These are phyloP conservation scores for Latrodectus geometricus DNA, from an alignment of 1,140 invertebrate genomes.

Conservation along the genomic window DNA sequence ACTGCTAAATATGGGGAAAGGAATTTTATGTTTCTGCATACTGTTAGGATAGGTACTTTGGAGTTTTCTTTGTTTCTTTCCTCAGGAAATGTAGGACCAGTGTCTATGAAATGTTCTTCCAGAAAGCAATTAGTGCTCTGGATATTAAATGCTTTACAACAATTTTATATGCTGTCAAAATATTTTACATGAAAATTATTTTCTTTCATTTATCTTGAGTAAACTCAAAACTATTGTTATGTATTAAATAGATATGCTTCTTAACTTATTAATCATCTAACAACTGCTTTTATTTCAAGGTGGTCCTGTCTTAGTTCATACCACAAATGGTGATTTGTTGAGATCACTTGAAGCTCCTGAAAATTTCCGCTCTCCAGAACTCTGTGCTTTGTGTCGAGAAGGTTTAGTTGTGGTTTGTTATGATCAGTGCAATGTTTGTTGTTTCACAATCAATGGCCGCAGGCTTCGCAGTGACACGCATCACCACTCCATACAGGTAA, in stretches of 20 bases:
- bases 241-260: not conserved
- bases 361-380: conserved; percentile 83
- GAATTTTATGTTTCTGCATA: too few species aligned
- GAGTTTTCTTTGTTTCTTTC: too few species aligned
- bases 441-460: conserved; percentile 92
- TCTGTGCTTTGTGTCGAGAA: conserved; percentile 93
- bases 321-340: conserved; percentile 97
- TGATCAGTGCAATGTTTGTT: conserved; percentile 89
- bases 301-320: conserved; percentile 96
- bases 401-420: conserved; percentile 96
- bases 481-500: conserved; percentile 94
- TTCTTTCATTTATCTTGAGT: too few species aligned
- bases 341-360: conserved; percentile 86
- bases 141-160: too few species aligned
- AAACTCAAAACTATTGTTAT: too few species aligned
- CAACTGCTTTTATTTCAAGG: conserved; percentile 72
- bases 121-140: too few species aligned
- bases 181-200: too few species aligned
- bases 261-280: not conserved
- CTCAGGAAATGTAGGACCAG: too few species aligned
- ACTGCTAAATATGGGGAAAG: too few species aligned
- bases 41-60: too few species aligned
- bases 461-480: conserved; percentile 87
- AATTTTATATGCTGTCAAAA: too few species aligned
- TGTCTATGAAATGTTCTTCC: too few species aligned